Percentiles rank a stretch among this genome's conserved stretches.
Evolutionary conservation across 2,797 vertebrate genomes (phyloP).

Genomic region (Sebastes baramenuke): DNA sequence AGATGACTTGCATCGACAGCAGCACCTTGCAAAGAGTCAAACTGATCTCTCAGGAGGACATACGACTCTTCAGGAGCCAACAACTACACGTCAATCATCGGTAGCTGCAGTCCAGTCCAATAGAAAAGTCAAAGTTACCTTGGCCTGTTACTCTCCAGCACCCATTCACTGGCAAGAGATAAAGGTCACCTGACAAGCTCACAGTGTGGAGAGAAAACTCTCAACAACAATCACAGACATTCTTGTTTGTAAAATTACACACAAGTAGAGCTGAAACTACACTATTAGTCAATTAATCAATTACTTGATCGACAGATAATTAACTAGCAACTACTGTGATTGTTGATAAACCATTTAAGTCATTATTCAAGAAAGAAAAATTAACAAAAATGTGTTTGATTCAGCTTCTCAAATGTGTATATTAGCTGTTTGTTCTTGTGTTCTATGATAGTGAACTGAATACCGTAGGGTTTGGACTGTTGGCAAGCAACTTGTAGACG

Average conservation of each 20-base stretch:
- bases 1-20: conserved; percentile 9
- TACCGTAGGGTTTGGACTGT: too few relatives aligned
- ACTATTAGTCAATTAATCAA: not conserved
- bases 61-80: not conserved
- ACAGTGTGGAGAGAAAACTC: not conserved
- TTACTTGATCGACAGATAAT: not conserved
- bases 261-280: not conserved
- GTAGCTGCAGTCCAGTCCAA: not conserved
- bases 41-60: conserved; percentile 5
- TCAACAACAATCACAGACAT: not conserved
- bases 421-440: too few relatives aligned
- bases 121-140: not conserved
- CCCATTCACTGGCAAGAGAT: not conserved
- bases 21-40: conserved; percentile 6
- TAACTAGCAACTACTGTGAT: not conserved
- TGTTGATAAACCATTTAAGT: too few relatives aligned
- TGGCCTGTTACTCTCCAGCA: not conserved
- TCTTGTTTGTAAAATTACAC: not conserved
- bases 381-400: too few relatives aligned
- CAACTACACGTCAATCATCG: not conserved
- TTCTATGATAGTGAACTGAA: too few relatives aligned
- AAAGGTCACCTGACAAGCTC: not conserved
- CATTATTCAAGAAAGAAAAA: too few relatives aligned
- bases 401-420: too few relatives aligned
- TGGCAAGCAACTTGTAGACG: too few relatives aligned